Percentiles rank a stretch among this genome's conserved stretches.
phyloP scores from a whole-genome alignment of 2,113 vertebrate species.

The Cephalophus harveyi region DNA sequence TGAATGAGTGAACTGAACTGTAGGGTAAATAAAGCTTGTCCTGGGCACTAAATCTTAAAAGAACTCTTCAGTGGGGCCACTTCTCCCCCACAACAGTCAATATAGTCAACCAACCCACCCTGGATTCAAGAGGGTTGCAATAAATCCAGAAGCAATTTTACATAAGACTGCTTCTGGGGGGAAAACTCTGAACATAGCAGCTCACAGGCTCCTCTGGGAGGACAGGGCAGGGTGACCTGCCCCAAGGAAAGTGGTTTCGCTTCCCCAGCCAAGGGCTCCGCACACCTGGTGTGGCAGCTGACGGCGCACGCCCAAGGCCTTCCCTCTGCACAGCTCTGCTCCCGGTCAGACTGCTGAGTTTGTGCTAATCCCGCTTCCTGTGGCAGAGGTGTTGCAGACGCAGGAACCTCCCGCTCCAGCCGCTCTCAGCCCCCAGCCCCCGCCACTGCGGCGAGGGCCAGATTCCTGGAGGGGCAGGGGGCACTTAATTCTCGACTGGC shows the following conservation, averaged over 20 bases:
- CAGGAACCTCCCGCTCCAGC: not conserved
- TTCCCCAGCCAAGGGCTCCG: not conserved
- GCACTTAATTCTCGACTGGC: slow-evolving; percentile 65
- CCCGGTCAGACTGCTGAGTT: not conserved
- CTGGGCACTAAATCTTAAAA: not conserved
- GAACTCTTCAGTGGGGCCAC: not conserved
- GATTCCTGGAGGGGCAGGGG: slow-evolving; percentile 29
- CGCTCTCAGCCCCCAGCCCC: not conserved
- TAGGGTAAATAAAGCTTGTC: not conserved
- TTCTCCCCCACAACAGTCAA: no score
- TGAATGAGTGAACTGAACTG: not conserved
- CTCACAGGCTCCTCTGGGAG: not conserved
- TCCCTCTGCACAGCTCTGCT: not conserved
- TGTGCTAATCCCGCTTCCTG: not conserved
- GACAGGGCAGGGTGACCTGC: not conserved
- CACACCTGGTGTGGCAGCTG: not conserved
- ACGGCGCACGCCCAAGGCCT: not conserved
- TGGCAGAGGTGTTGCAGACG: not conserved
- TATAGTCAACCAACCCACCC: not conserved
- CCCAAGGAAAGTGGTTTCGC: not conserved
- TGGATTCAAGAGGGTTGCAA: not conserved
- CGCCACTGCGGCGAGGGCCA: not conserved
- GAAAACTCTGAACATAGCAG: not conserved
- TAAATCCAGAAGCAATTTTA: not conserved
- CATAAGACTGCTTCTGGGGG: not conserved